Base-by-base conservation (phyloP, 1,140 invertebrate species). In the Drosophila ogumai region DNA sequence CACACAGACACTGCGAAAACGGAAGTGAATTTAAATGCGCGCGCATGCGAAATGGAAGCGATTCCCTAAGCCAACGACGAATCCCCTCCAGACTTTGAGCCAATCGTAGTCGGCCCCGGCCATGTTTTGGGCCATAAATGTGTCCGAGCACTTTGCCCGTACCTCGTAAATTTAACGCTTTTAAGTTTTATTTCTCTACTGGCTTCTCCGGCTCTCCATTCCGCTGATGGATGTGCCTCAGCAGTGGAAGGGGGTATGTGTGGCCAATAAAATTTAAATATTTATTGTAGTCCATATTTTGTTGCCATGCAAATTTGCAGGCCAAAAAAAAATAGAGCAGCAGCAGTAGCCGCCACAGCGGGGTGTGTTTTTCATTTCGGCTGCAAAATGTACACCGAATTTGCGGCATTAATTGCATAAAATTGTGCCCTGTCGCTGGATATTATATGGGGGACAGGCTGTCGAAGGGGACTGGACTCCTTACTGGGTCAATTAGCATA, bases 1-100 rank as follows among this genome's bases (percentile, higher is more conserved):
- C 78, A 74, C 10, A 22, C 40, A 60, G 57, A 60, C 55, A 58
- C 58, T 55, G 32, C 52, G 34, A 81, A 75, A 79, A 79, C 78
- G 85, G 85, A 90, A 90, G 81, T 81, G 78, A 79, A 90, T 90
- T 90, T 90, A 90, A 87, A 90, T 90, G 85, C 85, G 85, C 85
- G 85, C 85, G 85, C 85, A 90, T 90, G 79, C 81, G 86, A 90
- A 90, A 85, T 90, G 85, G 74, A 72, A 57, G 68, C 43, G 10
- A 34, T 40, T 25, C 38, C 44, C 64, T 25, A 34, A 3, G 3
- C 25, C 17, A 31, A 36, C 50, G 12, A 54, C 50, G 50, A 28
- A 41, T 38, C 31, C 36, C 31, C 17, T 17, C 10, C 15, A 47
- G 52, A 57, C 44, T 72, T 36, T 13, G 63, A 46, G 63, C 69